Evolutionary conservation across 2,888 invertebrate species (phyloP).

Genomic region (Tanaodytes sp.): DNA sequence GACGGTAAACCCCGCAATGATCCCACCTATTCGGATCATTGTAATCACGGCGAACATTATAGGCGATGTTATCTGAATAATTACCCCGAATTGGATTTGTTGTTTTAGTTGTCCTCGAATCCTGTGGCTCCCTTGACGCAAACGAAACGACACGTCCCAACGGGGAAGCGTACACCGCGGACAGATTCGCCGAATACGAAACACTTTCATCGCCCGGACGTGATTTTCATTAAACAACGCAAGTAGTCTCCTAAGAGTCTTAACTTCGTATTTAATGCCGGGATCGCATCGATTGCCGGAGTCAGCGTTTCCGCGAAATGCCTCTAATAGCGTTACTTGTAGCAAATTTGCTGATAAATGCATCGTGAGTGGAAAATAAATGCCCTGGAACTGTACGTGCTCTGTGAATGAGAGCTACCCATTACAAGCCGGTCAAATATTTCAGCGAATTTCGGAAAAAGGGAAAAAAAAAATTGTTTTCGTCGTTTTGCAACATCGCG

Average conservation of each 20-base stretch:
- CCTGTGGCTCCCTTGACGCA: background rate
- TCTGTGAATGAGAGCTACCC: too few species aligned
- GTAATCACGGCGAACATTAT: slow-evolving; percentile 26
- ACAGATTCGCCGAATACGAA: too few species aligned
- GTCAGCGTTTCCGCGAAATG: slow-evolving; percentile 23
- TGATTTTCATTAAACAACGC: background rate
- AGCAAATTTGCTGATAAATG: slow-evolving; percentile 38
- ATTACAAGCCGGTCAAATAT: too few species aligned
- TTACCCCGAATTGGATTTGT: slow-evolving; percentile 18
- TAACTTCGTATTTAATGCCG: slow-evolving; percentile 17
- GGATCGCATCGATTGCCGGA: slow-evolving; percentile 15
- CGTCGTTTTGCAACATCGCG: too few species aligned
- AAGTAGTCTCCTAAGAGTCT: background rate
- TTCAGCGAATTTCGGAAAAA: background rate
- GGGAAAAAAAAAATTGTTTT: background rate
- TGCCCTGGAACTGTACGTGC: slow-evolving; percentile 23
- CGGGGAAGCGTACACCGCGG: too few species aligned
- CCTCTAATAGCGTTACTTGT: slow-evolving; percentile 26
- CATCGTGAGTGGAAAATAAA: slow-evolving; percentile 28
- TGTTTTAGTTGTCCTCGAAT: slow-evolving; percentile 15
- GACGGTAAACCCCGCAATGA: slow-evolving; percentile 15
- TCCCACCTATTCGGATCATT: slow-evolving; percentile 21
- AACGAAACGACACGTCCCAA: too few species aligned
- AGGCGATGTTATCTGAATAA: slow-evolving; percentile 27
- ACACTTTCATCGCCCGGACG: too few species aligned